Evolutionary conservation across 2,888 invertebrate genomes (phyloP).

Genomic region (Aricia artaxerxes): DNA sequence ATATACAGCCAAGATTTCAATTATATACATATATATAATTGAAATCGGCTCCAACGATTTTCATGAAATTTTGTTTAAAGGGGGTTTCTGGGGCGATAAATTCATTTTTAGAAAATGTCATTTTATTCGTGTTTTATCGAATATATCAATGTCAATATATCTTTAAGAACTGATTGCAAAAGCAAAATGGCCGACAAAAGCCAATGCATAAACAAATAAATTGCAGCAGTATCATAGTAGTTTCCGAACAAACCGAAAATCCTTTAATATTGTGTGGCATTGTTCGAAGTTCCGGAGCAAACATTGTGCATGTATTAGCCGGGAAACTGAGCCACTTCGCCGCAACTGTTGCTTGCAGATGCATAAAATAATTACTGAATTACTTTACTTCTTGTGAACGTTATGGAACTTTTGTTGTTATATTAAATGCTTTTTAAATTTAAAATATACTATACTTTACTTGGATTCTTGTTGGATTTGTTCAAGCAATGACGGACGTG

Average conservation of each 20-base stretch:
- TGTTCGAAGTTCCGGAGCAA: conserved; percentile 6
- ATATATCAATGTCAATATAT: too few species aligned
- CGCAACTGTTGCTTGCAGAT: neutral
- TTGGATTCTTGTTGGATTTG: neutral
- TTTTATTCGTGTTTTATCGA: too few species aligned
- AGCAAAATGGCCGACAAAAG: neutral
- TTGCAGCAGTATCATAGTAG: neutral
- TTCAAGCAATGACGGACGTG: too few species aligned
- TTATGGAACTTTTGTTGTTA: neutral
- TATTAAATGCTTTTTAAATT: neutral
- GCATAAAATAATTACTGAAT: conserved; percentile 4
- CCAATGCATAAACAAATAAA: neutral
- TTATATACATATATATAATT: too few species aligned
- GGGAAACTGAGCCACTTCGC: neutral
- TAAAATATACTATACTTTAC: neutral
- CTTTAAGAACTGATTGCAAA: neutral
- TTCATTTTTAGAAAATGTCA: too few species aligned
- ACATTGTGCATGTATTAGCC: conserved; percentile 9
- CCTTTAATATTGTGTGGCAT: conserved; percentile 14
- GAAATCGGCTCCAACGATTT: too few species aligned
- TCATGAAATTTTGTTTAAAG: too few species aligned
- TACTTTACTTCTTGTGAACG: neutral
- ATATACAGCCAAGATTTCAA: too few species aligned
- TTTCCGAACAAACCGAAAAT: neutral
- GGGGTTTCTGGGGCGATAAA: too few species aligned